These are phyloP conservation scores for Anorthoa munda DNA, from an alignment of 2,888 invertebrate species.

Conservation along the genomic window DNA sequence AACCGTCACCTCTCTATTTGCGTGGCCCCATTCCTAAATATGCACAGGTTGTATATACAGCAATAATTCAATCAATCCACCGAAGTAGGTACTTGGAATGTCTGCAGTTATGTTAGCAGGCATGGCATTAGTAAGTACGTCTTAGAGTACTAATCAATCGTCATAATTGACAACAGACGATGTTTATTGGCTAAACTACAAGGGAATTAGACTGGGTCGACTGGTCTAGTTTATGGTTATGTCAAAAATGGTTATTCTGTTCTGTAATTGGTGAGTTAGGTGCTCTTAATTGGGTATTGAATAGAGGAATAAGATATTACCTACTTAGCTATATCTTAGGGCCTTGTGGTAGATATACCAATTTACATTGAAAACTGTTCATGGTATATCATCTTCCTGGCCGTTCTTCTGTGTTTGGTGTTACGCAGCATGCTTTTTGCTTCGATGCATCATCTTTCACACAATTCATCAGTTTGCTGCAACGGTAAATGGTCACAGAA, in stretches of 20 bases:
- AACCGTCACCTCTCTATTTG: slow-evolving; percentile 19
- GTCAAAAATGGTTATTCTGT: slow-evolving; percentile 15
- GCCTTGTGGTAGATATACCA: background rate
- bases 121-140: slow-evolving; percentile 48
- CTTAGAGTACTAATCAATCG: slow-evolving; percentile 68
- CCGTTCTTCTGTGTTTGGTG: too few relatives aligned
- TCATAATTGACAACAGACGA: slow-evolving; percentile 65
- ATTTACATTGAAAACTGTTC: background rate
- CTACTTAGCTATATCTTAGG: background rate
- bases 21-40: slow-evolving; percentile 38
- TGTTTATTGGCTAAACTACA: slow-evolving; percentile 60
- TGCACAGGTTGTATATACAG: slow-evolving; percentile 41
- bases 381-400: background rate
- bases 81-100: slow-evolving; percentile 40
- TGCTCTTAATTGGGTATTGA: slow-evolving; percentile 14
- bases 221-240: slow-evolving; percentile 12
- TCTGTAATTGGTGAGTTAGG: slow-evolving; percentile 13
- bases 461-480: too few relatives aligned
- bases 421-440: too few relatives aligned
- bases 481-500: background rate
- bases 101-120: slow-evolving; percentile 27
- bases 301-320: background rate
- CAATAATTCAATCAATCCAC: slow-evolving; percentile 52
- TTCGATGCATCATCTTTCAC: too few relatives aligned
- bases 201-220: slow-evolving; percentile 37